Percentiles rank a stretch among this genome's conserved stretches.
phyloP scores from a whole-genome alignment of 2,797 vertebrate species.

The Premnoplex brunnescens region DNA sequence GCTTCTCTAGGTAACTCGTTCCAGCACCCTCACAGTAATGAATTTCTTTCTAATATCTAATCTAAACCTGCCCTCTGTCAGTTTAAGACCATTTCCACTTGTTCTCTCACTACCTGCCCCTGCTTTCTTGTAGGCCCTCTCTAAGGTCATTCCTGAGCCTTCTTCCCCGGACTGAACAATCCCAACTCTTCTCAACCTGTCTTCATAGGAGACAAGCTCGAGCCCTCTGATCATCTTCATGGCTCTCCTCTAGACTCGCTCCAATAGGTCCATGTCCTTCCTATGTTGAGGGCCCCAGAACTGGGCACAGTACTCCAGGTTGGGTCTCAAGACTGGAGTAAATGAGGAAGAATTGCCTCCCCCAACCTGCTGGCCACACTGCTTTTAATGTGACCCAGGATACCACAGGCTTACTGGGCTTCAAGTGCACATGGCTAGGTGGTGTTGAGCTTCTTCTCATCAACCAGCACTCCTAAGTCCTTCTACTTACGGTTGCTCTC shows the following conservation, averaged over 20 bases:
- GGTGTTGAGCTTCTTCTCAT: background rate
- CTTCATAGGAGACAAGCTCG: background rate
- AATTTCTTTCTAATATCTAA: background rate
- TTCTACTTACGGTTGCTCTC: background rate
- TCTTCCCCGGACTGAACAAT: background rate
- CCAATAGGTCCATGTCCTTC: background rate
- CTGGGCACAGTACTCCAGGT: background rate
- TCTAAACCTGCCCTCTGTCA: background rate
- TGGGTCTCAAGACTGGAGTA: background rate
- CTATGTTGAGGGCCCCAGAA: background rate
- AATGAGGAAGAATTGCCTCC: background rate
- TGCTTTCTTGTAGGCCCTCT: background rate
- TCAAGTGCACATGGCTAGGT: background rate
- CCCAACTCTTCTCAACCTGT: background rate
- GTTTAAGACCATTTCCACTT: background rate
- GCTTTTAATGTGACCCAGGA: background rate
- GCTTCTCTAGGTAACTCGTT: background rate
- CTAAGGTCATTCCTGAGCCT: background rate
- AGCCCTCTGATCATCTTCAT: background rate
- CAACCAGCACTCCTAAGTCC: background rate
- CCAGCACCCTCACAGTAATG: background rate
- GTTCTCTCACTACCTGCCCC: background rate
- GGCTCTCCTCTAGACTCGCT: background rate
- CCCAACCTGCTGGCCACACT: background rate
- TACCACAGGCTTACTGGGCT: background rate